These are phyloP conservation scores for Semnopithecus entellus DNA, from an alignment of 2,113 vertebrate genomes.

Conservation along the genomic window DNA sequence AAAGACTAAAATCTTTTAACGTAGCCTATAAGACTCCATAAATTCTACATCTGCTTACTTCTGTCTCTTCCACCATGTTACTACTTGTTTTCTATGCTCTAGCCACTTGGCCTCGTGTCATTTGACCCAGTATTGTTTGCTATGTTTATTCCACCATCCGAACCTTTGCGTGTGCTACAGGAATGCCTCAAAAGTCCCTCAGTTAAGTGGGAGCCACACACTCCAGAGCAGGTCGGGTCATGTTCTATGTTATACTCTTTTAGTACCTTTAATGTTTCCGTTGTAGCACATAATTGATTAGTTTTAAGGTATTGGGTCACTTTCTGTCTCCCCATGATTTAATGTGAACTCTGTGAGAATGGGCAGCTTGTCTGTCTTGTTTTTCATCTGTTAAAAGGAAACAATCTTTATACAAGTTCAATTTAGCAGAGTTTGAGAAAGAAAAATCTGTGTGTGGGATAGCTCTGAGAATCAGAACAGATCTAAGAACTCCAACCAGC, in stretches of 20 bases:
- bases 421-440: background rate
- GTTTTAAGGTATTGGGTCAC: background rate
- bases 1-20: background rate
- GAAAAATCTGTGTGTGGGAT: background rate
- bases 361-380: background rate
- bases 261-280: background rate
- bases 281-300: background rate
- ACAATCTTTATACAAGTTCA: background rate
- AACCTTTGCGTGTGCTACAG: background rate
- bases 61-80: background rate
- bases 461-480: background rate
- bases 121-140: background rate
- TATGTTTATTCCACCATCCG: background rate
- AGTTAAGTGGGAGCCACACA: background rate
- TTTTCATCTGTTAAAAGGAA: background rate
- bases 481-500: background rate
- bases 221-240: background rate
- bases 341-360: background rate
- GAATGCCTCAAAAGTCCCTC: background rate
- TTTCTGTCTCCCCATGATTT: background rate
- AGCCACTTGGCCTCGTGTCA: background rate
- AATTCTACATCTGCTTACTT: background rate
- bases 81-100: background rate
- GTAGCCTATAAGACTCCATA: background rate
- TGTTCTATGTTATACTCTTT: background rate